Evolutionary conservation across 1,140 invertebrate species (phyloP).

Genomic region (Heliconius nattereri): DNA sequence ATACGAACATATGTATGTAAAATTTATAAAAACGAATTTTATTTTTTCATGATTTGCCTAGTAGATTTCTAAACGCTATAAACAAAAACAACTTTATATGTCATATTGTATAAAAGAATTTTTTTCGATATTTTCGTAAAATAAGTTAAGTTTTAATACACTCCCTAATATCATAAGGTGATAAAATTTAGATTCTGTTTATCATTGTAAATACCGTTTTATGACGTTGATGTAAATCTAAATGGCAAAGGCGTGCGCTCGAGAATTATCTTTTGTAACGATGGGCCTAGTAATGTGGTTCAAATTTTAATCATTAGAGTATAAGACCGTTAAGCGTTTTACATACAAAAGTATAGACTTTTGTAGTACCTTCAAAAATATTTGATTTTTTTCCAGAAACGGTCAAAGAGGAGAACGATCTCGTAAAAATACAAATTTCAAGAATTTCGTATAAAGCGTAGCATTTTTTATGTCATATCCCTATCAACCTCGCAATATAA

Average conservation of each 20-base stretch:
- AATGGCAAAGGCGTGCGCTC: conserved; percentile 49
- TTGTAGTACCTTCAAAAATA: too few relatives aligned
- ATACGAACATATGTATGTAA: neutral
- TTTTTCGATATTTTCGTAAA: neutral
- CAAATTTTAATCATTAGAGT: conserved; percentile 20
- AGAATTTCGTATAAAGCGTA: too few relatives aligned
- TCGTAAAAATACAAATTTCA: too few relatives aligned
- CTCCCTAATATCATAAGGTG: conserved; percentile 9
- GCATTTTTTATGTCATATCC: neutral
- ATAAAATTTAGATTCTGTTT: conserved; percentile 41
- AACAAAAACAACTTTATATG: neutral
- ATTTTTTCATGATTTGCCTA: neutral
- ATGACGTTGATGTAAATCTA: conserved; percentile 47
- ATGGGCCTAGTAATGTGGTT: conserved; percentile 13
- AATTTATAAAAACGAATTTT: too few relatives aligned
- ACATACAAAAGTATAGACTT: too few relatives aligned
- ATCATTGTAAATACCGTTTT: conserved; percentile 37
- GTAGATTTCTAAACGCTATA: neutral
- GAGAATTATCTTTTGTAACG: conserved; percentile 21
- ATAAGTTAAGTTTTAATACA: neutral
- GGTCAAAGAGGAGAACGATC: too few relatives aligned
- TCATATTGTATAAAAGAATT: neutral
- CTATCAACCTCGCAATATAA: neutral
- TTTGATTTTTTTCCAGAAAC: too few relatives aligned
- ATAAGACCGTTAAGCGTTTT: neutral